Conservation (phyloP, 1,140 invertebrate genomes). For the Melitaea cinxia region DNA sequence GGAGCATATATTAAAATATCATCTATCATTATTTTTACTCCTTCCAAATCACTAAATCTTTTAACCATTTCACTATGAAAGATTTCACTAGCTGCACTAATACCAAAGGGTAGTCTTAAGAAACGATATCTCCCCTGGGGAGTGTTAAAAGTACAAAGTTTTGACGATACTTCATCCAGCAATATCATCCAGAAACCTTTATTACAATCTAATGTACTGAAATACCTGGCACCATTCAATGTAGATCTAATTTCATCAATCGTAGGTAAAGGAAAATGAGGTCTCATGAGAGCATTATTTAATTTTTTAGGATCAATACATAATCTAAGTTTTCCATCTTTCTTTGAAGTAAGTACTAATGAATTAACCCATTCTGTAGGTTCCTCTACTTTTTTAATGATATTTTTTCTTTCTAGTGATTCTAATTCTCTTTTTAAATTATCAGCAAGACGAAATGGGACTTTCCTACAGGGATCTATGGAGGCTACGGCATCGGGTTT, state of each 20-base stretch:
- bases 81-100: neutral
- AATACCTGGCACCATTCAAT: neutral
- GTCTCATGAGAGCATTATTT: neutral
- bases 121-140: neutral
- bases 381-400: too few relatives aligned
- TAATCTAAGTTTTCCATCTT: neutral
- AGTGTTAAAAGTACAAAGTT: neutral
- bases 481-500: too few relatives aligned
- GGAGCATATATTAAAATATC: neutral
- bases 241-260: neutral
- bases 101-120: neutral
- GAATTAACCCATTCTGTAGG: too few relatives aligned
- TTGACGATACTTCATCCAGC: neutral
- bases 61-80: neutral
- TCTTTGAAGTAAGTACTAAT: too few relatives aligned
- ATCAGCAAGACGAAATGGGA: too few relatives aligned
- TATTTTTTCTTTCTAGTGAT: too few relatives aligned
- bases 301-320: neutral
- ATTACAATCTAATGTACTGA: neutral
- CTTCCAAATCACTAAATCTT: neutral
- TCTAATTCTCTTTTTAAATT: too few relatives aligned
- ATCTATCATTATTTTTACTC: neutral
- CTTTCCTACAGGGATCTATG: too few relatives aligned
- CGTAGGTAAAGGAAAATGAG: constrained; percentile 2
- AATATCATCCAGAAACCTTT: neutral